Base-by-base conservation (phyloP, 2,797 vertebrate species). In the Sorex maritimensis region DNA sequence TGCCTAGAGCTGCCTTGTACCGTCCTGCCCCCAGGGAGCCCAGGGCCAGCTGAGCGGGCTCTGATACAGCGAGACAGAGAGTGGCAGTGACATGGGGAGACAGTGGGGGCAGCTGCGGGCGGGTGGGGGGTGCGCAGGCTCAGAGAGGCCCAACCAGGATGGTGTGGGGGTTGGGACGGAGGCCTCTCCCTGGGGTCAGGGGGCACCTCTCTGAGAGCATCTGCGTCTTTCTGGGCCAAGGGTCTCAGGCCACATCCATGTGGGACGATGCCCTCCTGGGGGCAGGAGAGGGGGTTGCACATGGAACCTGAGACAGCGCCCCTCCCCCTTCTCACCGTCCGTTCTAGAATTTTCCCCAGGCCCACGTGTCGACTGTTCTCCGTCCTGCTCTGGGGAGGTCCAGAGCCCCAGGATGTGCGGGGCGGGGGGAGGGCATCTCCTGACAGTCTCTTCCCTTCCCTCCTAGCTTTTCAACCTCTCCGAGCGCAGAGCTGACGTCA, bases 391-490 rank as follows among this genome's bases (percentile, higher is more conserved):
- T 67, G 65, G 28, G 24, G 10, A 26, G 9, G 65, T 4, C 4
- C 2, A 52, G 49, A 52, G 65, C 11, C 10, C 65, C 26, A 26
- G 10, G 24, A 67, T 44, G 41, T 44, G 41, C 5, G 7, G 41
- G 28, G 75, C n/a, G 26, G 44, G 30, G 61, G 30, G 8, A 38
- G 63, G 41, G 1, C 2, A 28, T 23, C 21, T 26, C 80, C 69
- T 96, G 34, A 85, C 0, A 0, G 1, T 26, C 28, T 72, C 28
- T 58, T 74, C 15, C 38, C 94, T 90, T 88, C 88, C 30, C 6
- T 96, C 85, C 58, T 89, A 99, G 99, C 99, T 99, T 97, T 99
- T 99, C 97, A 99, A 99, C 98, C 99, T 99, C 92, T 99, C 99
- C 4, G 99, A 99, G 97, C 98, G 98, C 86, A 98, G 99, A 93